phyloP scores from a whole-genome alignment of 2,797 vertebrate species.

The Loriculus beryllinus region DNA sequence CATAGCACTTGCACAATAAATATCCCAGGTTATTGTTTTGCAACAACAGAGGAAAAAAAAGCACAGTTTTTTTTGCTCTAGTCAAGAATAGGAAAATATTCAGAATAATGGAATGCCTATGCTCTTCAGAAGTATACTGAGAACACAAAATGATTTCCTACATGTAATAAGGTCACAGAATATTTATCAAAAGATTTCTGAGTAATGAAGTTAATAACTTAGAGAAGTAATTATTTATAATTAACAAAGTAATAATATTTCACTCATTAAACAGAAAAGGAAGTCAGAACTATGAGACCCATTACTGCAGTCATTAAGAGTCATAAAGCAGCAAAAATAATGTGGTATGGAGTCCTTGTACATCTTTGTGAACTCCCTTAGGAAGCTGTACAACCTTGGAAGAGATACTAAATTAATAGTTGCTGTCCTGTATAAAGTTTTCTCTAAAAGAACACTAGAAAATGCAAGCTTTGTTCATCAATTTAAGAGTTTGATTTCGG shows the following conservation, averaged over 20 bases:
- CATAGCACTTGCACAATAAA: background rate
- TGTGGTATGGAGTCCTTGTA: background rate
- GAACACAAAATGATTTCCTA: background rate
- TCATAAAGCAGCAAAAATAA: background rate
- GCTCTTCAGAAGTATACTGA: background rate
- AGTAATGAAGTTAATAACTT: constrained; percentile 25
- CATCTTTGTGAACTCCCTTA: constrained; percentile 5
- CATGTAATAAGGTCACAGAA: constrained; percentile 14
- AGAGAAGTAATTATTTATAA: background rate
- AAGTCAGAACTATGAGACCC: background rate
- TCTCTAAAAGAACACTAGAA: background rate
- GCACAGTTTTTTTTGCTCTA: background rate
- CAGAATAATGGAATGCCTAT: background rate
- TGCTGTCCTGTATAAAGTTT: background rate
- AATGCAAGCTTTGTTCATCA: background rate
- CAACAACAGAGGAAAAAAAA: background rate
- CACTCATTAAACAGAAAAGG: background rate
- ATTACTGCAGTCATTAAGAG: background rate
- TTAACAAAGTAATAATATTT: constrained; percentile 32
- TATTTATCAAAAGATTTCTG: constrained; percentile 23
- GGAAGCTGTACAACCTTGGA: background rate
- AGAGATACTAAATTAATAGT: background rate
- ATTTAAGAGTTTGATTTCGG: background rate
- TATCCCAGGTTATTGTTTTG: background rate
- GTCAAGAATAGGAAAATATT: background rate